Conservation (phyloP, 2,888 invertebrate species). For the Phalera bucephala region DNA sequence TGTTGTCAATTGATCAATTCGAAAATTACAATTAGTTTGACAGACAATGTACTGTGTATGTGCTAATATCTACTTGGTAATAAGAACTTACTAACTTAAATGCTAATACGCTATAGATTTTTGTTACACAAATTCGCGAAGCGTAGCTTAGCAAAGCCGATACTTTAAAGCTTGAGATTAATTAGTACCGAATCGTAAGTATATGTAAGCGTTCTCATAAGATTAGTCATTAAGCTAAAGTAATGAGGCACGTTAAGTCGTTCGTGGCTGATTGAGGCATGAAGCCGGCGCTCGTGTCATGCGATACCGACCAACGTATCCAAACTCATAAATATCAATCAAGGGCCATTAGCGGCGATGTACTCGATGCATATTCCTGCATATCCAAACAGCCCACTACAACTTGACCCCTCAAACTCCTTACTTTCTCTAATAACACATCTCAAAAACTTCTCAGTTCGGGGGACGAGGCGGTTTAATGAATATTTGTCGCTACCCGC, state of each 20-base stretch:
- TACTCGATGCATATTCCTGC: conserved; percentile 37
- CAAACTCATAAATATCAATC: conserved; percentile 72
- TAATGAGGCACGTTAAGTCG: conserved; percentile 15
- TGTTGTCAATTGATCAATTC: too few relatives aligned
- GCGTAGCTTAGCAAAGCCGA: conserved; percentile 1
- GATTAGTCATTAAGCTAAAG: conserved; percentile 19
- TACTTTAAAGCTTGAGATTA: not conserved
- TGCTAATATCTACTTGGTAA: too few relatives aligned
- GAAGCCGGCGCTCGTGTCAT: conserved; percentile 43
- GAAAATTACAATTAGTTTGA: too few relatives aligned
- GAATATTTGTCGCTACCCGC: conserved; percentile 23
- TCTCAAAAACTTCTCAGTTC: not conserved
- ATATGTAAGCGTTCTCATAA: conserved; percentile 12
- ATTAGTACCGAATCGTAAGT: not conserved
- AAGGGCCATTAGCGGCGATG: conserved; percentile 31
- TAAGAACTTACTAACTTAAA: too few relatives aligned
- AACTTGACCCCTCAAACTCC: conserved; percentile 20
- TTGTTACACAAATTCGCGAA: too few relatives aligned
- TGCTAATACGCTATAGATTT: too few relatives aligned
- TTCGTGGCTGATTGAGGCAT: conserved; percentile 47
- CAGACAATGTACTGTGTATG: too few relatives aligned
- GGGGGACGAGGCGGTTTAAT: conserved; percentile 18
- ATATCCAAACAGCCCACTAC: conserved; percentile 33
- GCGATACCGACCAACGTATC: conserved; percentile 51
- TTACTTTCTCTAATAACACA: conserved; percentile 4